Conservation (phyloP, 2,888 invertebrate species). For the Crossocerus cetratus region DNA sequence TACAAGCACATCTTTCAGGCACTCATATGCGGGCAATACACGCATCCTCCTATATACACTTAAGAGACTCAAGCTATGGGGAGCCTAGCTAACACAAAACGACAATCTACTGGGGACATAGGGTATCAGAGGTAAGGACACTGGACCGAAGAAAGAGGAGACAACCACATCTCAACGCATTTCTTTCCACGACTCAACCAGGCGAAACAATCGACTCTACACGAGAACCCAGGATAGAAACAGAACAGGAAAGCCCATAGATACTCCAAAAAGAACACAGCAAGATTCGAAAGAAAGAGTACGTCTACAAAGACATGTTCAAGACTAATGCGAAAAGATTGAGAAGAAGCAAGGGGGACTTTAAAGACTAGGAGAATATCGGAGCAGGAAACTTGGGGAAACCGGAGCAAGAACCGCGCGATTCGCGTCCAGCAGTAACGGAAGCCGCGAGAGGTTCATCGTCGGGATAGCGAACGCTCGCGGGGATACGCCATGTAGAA, state of each 20-base stretch:
- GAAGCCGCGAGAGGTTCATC: conserved; percentile 10
- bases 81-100: too few relatives aligned
- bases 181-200: background rate
- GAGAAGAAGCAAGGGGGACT: background rate
- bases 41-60: too few relatives aligned
- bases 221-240: too few relatives aligned
- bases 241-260: background rate
- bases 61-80: too few relatives aligned
- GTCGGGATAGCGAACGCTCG: conserved; percentile 29
- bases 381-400: background rate
- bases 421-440: conserved; percentile 16
- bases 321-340: background rate
- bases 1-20: too few relatives aligned
- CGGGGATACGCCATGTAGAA: conserved; percentile 38
- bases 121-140: too few relatives aligned
- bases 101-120: too few relatives aligned
- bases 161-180: background rate
- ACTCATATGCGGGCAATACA: too few relatives aligned
- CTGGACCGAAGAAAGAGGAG: background rate
- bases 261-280: background rate
- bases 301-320: background rate
- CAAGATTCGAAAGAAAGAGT: background rate
- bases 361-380: background rate
- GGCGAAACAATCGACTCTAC: background rate
- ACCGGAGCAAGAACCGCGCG: background rate